phyloP scores from a whole-genome alignment of 2,888 invertebrate species.

The Stenolophus ochropezus region DNA sequence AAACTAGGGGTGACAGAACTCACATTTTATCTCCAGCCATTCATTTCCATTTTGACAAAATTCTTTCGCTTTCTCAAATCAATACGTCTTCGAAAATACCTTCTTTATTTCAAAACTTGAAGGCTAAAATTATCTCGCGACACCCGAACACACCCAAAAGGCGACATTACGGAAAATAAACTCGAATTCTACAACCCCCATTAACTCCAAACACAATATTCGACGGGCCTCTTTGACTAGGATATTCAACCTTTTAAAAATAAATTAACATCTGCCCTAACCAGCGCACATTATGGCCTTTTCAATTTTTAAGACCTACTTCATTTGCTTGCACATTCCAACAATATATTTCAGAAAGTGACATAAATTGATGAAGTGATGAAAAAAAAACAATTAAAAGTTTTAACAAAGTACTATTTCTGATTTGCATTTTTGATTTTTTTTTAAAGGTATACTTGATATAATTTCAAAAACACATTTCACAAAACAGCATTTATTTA shows the following conservation, averaged over 20 bases:
- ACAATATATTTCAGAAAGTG: too few relatives aligned
- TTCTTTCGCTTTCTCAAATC: slow-evolving; percentile 38
- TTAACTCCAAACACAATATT: slow-evolving; percentile 22
- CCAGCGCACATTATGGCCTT: neutral
- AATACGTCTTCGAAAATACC: slow-evolving; percentile 35
- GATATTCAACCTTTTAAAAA: slow-evolving; percentile 1
- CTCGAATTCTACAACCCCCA: slow-evolving; percentile 26
- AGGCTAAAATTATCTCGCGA: slow-evolving; percentile 35
- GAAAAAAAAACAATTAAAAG: too few relatives aligned
- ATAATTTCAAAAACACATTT: too few relatives aligned
- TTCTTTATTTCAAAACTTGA: slow-evolving; percentile 44
- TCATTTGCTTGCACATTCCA: neutral
- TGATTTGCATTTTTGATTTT: too few relatives aligned
- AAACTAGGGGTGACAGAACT: slow-evolving; percentile 39
- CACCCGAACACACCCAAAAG: slow-evolving; percentile 28
- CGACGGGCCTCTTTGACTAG: neutral
- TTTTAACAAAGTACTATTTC: too few relatives aligned
- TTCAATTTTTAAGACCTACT: neutral
- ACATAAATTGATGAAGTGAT: too few relatives aligned
- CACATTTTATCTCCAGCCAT: slow-evolving; percentile 38
- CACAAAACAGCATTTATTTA: too few relatives aligned
- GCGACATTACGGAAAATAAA: slow-evolving; percentile 20
- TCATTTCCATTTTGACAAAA: slow-evolving; percentile 45
- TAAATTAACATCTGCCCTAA: neutral
- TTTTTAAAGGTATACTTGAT: too few relatives aligned